Conservation (phyloP, 2,888 invertebrate species). For the Gerris lacustris region DNA sequence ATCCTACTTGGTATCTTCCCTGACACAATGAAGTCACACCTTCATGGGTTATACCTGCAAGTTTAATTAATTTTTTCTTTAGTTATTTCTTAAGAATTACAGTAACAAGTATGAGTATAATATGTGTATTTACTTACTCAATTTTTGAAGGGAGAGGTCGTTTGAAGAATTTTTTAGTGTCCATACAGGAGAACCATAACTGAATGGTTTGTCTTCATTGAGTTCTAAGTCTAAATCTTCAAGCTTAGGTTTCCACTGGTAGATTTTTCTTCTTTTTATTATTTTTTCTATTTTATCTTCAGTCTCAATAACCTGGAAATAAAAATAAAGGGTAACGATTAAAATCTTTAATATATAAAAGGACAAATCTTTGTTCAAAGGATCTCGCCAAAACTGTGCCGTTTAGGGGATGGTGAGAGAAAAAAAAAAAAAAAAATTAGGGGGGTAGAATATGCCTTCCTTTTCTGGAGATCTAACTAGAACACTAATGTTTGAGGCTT, state of each 20-base stretch:
- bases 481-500: too few species aligned
- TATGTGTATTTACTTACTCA: slow-evolving; percentile 15
- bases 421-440: too few species aligned
- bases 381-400: too few species aligned
- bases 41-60: background rate
- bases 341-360: too few species aligned
- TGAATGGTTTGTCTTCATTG: slow-evolving; percentile 18
- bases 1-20: background rate
- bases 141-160: slow-evolving; percentile 8
- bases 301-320: slow-evolving; percentile 8
- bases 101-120: too few species aligned
- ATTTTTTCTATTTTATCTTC: slow-evolving; percentile 17
- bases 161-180: slow-evolving; percentile 20
- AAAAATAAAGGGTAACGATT: background rate
- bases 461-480: too few species aligned
- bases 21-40: background rate
- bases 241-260: slow-evolving; percentile 17
- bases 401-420: too few species aligned
- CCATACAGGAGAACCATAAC: slow-evolving; percentile 24
- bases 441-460: too few species aligned
- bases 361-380: too few species aligned
- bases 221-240: slow-evolving; percentile 9
- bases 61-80: too few species aligned
- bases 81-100: too few species aligned
- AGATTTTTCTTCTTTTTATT: slow-evolving; percentile 21